Percentiles rank a stretch among this genome's conserved stretches.
These are phyloP conservation scores for Harpalus rubripes DNA, from an alignment of 2,888 invertebrate species.

Conservation along the genomic window DNA sequence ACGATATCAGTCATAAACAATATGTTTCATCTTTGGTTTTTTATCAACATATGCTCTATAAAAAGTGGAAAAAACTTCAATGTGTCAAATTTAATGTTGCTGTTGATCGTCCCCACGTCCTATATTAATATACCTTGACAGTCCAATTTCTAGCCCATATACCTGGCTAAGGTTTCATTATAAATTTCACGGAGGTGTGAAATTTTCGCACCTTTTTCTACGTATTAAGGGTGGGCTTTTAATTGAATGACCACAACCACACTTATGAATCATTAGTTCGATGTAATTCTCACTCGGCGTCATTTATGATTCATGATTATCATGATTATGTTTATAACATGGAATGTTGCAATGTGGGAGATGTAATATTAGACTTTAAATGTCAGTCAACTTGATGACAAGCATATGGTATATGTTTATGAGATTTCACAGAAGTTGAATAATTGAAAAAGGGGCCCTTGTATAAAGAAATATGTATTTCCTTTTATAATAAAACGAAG, in stretches of 20 bases:
- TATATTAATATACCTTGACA: neutral
- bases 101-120: neutral
- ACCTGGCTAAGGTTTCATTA: constrained; percentile 20
- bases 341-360: neutral
- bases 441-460: neutral
- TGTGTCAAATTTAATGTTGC: neutral
- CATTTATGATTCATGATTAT: constrained; percentile 18
- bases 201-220: constrained; percentile 41
- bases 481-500: neutral
- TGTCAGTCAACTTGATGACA: constrained; percentile 4
- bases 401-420: constrained; percentile 16
- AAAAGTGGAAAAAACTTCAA: too few relatives aligned
- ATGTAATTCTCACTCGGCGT: constrained; percentile 8
- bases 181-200: constrained; percentile 32
- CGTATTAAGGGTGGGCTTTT: constrained; percentile 36
- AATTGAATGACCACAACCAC: constrained; percentile 39
- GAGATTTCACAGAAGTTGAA: constrained; percentile 18
- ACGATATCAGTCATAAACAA: too few relatives aligned
- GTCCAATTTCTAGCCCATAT: neutral
- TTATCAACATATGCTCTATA: too few relatives aligned
- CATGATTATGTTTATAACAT: constrained; percentile 16
- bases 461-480: constrained; percentile 5
- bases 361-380: constrained; percentile 25
- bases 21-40: too few relatives aligned
- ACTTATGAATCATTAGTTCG: constrained; percentile 36